Base-by-base conservation (phyloP, 2,888 invertebrate species). In the Limnephilus lunatus region DNA sequence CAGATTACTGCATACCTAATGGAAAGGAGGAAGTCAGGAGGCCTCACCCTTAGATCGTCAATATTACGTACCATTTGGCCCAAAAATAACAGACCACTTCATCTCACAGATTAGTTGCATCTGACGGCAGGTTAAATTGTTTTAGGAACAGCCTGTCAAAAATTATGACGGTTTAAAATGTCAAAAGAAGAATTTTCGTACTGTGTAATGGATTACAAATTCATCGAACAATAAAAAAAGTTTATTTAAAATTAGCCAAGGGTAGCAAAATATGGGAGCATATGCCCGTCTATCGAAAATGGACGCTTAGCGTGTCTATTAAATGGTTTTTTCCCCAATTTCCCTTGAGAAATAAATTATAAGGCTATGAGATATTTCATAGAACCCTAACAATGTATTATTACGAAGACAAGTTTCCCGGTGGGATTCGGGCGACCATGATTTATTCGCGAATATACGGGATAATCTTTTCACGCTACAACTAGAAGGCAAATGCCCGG, bases 401-500 rank as follows among this genome's bases (percentile, higher is more conserved):
- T 68, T n/a, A 31, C 30, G 88, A 68, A 89, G 88, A 89, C 81
- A 89, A 80, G 81, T 68, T 80, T 89, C 35, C 81, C 80, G 39
- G 80, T 80, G 53, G 88, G 88, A 35, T 80, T 44, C 86, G 89
- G 89, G 32, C 44, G 68, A 85, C 68, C 85, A 90, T 90, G 90
- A 90, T 90, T 90, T 90, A 90, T 90, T 85, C 85, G 68, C 32
- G 90, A 90, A 90, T 85, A 90, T 90, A 90, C 85, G 90, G 85
- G 90, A 85, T 90, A 90, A 90, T 90, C 85, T 90, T 90, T 90
- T 90, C 90, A 90, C 90, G 90, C 85, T 90, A 90, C 90, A 85
- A 30, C 85, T 48, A 90, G 90, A 90, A 90, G 90, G 53, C 90
- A 90, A 83, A 90, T 53, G 85, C 83, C 90, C 90, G 90, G 90